Evolutionary conservation across 2,888 invertebrate species (phyloP).

Genomic region (Chromoteleia sp.): DNA sequence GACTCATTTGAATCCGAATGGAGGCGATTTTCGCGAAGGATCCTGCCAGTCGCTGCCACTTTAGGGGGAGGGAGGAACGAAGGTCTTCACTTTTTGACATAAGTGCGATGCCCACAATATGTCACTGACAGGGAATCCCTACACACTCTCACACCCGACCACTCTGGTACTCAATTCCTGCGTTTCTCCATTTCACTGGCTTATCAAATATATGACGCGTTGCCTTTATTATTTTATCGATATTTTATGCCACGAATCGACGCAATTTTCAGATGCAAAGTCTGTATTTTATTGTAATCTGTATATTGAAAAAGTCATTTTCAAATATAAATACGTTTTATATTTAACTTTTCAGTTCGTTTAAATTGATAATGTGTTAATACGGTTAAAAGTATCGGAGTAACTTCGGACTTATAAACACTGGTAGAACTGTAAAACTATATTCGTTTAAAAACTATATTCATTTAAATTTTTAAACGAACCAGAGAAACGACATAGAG

Average conservation of each 20-base stretch:
- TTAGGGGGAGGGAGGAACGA: slow-evolving; percentile 57
- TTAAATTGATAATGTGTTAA: no score
- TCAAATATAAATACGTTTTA: no score
- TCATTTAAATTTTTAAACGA: no score
- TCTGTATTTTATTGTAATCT: no score
- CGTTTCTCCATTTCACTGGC: slow-evolving; percentile 74
- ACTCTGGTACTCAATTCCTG: slow-evolving; percentile 78
- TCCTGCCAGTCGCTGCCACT: slow-evolving; percentile 75
- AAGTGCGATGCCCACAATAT: slow-evolving; percentile 81
- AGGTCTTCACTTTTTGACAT: slow-evolving; percentile 75
- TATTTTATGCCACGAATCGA: slow-evolving; percentile 59
- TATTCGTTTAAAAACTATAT: no score
- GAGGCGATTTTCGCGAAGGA: slow-evolving; percentile 82
- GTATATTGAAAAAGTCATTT: no score
- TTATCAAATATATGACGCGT: slow-evolving; percentile 66
- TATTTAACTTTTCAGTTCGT: no score
- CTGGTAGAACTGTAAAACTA: no score
- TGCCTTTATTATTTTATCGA: slow-evolving; percentile 66
- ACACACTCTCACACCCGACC: slow-evolving; percentile 75
- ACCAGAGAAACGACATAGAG: no score
- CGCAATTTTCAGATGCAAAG: slow-evolving; percentile 23
- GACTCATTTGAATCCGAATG: slow-evolving; percentile 84
- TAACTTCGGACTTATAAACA: no score
- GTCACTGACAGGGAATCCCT: slow-evolving; percentile 81
- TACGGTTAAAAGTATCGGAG: no score